A percentile compares a stretch with the other conserved stretches of the same genome.
phyloP scores from a whole-genome alignment of 2,113 vertebrate genomes.

The Microtus richardsoni region DNA sequence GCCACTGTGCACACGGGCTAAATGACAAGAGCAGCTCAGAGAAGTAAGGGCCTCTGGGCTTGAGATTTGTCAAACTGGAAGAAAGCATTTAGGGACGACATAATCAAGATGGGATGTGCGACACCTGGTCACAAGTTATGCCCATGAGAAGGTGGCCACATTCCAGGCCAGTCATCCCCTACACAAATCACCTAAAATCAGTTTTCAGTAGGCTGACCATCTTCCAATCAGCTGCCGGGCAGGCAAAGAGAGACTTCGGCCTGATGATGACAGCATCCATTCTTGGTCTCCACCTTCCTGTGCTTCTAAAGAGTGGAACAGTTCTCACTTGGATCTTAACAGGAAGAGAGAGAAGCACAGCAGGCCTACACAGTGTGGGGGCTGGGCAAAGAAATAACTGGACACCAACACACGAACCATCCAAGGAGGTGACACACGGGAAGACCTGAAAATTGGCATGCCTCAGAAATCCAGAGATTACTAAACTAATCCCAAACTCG shows the following conservation, averaged over 20 bases:
- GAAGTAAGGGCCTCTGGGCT: not conserved
- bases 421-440: not conserved
- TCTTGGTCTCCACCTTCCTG: not conserved
- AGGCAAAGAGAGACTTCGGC: not conserved
- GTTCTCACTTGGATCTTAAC: not conserved
- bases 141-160: not conserved
- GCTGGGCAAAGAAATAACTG: not conserved
- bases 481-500: constrained; percentile 54
- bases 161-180: not conserved
- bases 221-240: not conserved
- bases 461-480: constrained; percentile 55
- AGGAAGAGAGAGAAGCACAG: not conserved
- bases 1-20: not conserved
- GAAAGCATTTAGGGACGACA: not conserved
- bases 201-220: not conserved
- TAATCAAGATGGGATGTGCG: not conserved
- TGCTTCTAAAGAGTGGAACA: not conserved
- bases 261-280: not conserved
- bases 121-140: not conserved
- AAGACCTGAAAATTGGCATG: constrained; percentile 15
- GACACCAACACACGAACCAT: not conserved
- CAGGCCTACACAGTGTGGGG: not conserved
- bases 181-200: not conserved
- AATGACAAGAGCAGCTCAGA: not conserved
- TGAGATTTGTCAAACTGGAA: not conserved